phyloP scores from a whole-genome alignment of 2,888 invertebrate species.

The Physocephala rufipes region DNA sequence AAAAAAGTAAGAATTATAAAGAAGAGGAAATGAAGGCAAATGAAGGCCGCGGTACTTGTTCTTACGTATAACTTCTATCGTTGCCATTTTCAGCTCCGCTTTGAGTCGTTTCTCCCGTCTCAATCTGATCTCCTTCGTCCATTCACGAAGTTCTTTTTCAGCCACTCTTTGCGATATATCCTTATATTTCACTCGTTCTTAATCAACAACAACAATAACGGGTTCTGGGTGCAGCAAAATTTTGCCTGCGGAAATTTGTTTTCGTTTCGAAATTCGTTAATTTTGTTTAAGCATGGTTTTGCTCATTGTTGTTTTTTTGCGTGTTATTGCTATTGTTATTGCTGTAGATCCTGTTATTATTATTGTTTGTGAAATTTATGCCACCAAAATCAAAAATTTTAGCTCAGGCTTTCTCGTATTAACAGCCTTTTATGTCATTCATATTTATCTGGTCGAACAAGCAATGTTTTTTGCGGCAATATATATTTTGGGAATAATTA shows the following conservation, averaged over 20 bases:
- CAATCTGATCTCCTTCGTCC: background rate
- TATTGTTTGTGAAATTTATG: background rate
- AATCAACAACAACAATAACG: background rate
- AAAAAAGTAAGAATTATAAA: too few relatives aligned
- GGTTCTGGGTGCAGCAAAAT: conserved; percentile 49
- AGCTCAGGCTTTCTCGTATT: background rate
- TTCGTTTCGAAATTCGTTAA: background rate
- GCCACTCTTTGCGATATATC: background rate
- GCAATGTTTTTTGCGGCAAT: conserved; percentile 56
- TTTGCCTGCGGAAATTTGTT: conserved; percentile 55
- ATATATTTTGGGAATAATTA: conserved; percentile 39
- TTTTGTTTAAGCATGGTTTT: background rate
- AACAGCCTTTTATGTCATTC: background rate
- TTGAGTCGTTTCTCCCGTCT: background rate
- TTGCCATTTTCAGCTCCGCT: background rate
- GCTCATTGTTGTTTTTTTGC: background rate
- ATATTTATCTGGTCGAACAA: conserved; percentile 42
- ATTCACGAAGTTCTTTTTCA: background rate
- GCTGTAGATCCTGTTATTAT: background rate
- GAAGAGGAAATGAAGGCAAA: background rate
- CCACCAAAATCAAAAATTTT: too few relatives aligned
- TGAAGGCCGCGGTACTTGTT: conserved; percentile 53
- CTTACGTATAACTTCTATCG: conserved; percentile 24
- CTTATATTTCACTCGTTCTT: background rate
- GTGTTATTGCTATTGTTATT: conserved; percentile 9